Percentiles rank a stretch among this genome's conserved stretches.
These are phyloP conservation scores for Pangasianodon hypophthalmus DNA, from an alignment of 2,113 vertebrate species.

Conservation along the genomic window DNA sequence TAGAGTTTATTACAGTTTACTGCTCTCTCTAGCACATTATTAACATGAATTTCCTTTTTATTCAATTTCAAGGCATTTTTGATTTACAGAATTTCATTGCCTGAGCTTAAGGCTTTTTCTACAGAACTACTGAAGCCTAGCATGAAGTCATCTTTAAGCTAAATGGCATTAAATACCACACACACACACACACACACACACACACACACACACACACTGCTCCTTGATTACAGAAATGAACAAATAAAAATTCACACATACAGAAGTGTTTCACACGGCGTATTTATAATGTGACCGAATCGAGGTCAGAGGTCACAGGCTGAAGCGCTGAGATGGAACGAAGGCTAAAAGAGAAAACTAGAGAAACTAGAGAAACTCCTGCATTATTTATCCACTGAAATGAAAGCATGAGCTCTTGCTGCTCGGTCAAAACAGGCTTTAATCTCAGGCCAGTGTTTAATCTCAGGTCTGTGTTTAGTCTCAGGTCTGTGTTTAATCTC, in stretches of 20 bases:
- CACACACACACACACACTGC: neutral
- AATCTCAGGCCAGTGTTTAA: too few relatives aligned
- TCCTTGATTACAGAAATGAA: neutral
- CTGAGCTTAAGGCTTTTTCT: neutral
- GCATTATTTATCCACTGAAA: neutral
- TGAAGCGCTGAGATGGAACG: neutral
- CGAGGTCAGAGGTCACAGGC: neutral
- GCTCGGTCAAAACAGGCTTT: too few relatives aligned
- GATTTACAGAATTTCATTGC: neutral
- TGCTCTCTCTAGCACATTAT: too few relatives aligned
- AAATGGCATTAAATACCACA: neutral
- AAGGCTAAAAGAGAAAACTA: neutral
- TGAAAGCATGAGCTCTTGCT: neutral
- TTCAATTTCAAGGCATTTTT: neutral
- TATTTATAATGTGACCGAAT: neutral
- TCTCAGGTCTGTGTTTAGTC: too few relatives aligned
- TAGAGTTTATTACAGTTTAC: too few relatives aligned
- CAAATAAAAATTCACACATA: neutral
- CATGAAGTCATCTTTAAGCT: neutral
- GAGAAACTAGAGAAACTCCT: neutral
- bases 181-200: too few relatives aligned
- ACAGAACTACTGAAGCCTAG: neutral
- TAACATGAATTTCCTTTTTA: neutral
- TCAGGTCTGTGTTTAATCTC: too few relatives aligned
- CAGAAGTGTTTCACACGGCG: neutral